Percentiles rank a stretch among this genome's conserved stretches.
Conservation (phyloP, 23 tunicate genomes). For the Ascidia mentula region DNA sequence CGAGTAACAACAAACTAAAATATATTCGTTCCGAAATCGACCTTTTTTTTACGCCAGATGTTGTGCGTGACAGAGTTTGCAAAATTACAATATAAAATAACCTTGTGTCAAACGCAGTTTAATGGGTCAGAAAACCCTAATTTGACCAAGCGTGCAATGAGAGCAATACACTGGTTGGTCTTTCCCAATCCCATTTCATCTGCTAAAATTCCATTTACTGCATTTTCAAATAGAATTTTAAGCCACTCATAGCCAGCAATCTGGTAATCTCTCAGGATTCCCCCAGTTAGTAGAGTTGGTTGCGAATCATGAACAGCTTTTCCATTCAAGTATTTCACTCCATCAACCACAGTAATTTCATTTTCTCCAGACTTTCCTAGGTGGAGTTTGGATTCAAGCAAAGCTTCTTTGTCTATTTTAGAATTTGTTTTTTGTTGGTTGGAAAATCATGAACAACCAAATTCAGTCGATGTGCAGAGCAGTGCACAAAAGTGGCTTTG, state of each 20-base stretch:
- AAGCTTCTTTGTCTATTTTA: conserved; percentile 27
- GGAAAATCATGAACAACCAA: too few relatives aligned
- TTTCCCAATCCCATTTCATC: conserved; percentile 98
- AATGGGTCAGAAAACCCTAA: conserved; percentile 70
- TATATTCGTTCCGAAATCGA: too few relatives aligned
- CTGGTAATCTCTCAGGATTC: conserved; percentile 71
- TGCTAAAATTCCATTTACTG: conserved; percentile 86
- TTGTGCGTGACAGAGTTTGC: too few relatives aligned
- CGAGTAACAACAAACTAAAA: too few relatives aligned
- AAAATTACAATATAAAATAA: too few relatives aligned
- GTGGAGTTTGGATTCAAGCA: conserved; percentile 33
- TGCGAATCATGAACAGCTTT: conserved; percentile 34
- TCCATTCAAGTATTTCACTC: conserved; percentile 47
- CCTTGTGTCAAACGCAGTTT: too few relatives aligned
- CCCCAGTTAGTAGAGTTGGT: conserved; percentile 75
- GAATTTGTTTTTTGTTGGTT: neutral
- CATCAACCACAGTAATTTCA: conserved; percentile 38
- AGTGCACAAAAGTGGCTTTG: too few relatives aligned
- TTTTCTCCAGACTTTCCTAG: conserved; percentile 6
- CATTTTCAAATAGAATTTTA: conserved; percentile 75
- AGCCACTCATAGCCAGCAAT: conserved; percentile 81
- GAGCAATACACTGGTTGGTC: conserved; percentile 87
- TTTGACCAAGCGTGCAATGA: conserved; percentile 60
- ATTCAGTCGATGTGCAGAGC: too few relatives aligned
- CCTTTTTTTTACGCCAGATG: too few relatives aligned